Evolutionary conservation across 92 coral and sea anemone genomes (phyloP).

Genomic region (Palythoa caribaeorum): DNA sequence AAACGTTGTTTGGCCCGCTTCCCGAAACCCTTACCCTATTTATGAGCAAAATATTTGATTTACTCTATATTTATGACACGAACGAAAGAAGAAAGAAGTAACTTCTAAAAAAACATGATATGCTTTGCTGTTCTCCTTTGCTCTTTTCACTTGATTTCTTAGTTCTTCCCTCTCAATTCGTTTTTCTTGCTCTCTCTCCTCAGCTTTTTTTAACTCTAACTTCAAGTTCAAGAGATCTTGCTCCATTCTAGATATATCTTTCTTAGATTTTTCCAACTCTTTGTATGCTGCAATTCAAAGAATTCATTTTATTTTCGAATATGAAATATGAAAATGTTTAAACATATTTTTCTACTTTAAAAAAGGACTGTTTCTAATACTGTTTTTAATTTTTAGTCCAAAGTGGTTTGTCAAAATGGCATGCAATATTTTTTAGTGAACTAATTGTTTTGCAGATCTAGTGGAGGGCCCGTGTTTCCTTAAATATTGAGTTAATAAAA

Average conservation of each 20-base stretch:
- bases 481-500: too few relatives aligned
- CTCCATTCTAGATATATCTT: slow-evolving; percentile 69
- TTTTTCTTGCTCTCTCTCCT: slow-evolving; percentile 76
- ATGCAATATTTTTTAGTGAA: too few relatives aligned
- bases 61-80: too few relatives aligned
- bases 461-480: too few relatives aligned
- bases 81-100: too few relatives aligned
- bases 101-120: slow-evolving; percentile 41
- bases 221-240: slow-evolving; percentile 73
- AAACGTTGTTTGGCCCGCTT: too few relatives aligned
- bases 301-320: neutral
- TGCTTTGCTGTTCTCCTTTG: slow-evolving; percentile 68
- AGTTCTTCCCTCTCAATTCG: slow-evolving; percentile 65
- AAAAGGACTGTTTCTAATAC: neutral
- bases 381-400: neutral
- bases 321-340: neutral
- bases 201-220: slow-evolving; percentile 77
- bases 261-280: slow-evolving; percentile 62
- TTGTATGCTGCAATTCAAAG: slow-evolving; percentile 45
- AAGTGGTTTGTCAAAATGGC: too few relatives aligned
- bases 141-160: slow-evolving; percentile 69
- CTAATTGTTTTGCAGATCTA: too few relatives aligned
- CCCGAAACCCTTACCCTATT: too few relatives aligned
- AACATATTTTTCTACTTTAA: too few relatives aligned
- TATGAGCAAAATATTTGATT: too few relatives aligned